Evolutionary conservation across 2,797 vertebrate genomes (phyloP).

Genomic region (Rhinichthys osculus): DNA sequence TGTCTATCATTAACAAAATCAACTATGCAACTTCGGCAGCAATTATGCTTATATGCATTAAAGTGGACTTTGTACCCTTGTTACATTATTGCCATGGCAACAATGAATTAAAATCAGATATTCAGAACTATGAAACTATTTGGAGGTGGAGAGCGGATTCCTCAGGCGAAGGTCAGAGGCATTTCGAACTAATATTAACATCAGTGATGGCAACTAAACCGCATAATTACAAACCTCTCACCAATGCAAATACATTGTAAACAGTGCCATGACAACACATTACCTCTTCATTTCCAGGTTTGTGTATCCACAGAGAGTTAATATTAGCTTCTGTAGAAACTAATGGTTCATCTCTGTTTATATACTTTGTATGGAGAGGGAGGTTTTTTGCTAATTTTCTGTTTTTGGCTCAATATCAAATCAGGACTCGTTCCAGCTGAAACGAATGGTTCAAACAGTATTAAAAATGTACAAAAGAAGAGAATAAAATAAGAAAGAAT

Average conservation of each 20-base stretch:
- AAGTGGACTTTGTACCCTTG: background rate
- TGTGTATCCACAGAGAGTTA: constrained; percentile 59
- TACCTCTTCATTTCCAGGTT: constrained; percentile 40
- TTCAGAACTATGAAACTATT: constrained; percentile 25
- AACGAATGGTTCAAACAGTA: too few species aligned
- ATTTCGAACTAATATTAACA: constrained; percentile 35
- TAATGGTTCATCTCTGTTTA: constrained; percentile 74
- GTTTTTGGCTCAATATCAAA: constrained; percentile 70
- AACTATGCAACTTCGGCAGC: background rate
- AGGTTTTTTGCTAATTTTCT: constrained; percentile 70
- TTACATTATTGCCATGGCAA: constrained; percentile 30
- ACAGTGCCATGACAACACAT: constrained; percentile 44
- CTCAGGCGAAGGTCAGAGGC: constrained; percentile 8
- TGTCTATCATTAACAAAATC: constrained; percentile 8
- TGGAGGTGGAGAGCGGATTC: background rate
- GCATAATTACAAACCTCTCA: constrained; percentile 48
- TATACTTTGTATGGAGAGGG: constrained; percentile 68
- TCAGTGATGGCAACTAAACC: constrained; percentile 27
- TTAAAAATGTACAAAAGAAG: constrained; percentile 10
- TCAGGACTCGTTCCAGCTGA: background rate
- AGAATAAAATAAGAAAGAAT: constrained; percentile 54
- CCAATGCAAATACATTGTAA: constrained; percentile 29
- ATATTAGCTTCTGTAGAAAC: constrained; percentile 63
- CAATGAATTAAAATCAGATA: constrained; percentile 30
- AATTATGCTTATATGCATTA: background rate